Conservation (phyloP, 2,797 vertebrate species). For the Diglossa cyanea region DNA sequence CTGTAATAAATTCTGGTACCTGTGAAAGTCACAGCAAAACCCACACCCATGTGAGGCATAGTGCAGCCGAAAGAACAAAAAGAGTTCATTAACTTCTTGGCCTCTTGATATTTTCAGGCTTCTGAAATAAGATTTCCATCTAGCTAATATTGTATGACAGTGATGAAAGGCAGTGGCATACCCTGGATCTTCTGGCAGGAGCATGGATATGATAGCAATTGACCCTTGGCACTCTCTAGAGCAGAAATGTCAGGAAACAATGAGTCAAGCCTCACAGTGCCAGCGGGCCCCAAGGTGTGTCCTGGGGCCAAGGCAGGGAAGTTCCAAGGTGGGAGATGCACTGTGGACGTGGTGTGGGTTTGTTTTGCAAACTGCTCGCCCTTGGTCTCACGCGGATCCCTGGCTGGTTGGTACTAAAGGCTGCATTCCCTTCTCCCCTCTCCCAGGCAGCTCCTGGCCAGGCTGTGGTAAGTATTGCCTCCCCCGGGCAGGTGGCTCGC, state of each 20-base stretch:
- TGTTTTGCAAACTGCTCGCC: not conserved
- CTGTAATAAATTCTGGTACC: not conserved
- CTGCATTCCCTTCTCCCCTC: not conserved
- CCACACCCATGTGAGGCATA: not conserved
- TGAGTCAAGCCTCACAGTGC: not conserved
- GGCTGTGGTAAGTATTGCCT: not conserved
- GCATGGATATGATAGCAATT: not conserved
- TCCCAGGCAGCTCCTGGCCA: not conserved
- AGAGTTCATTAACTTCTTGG: constrained; percentile 6
- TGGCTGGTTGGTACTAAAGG: not conserved
- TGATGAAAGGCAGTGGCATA: constrained; percentile 9
- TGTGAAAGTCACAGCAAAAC: not conserved
- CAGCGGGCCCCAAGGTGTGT: not conserved
- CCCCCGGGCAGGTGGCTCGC: not conserved
- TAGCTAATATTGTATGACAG: not conserved
- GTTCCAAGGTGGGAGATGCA: not conserved
- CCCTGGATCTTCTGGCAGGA: not conserved
- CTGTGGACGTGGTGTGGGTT: not conserved
- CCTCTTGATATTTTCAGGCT: constrained; percentile 21
- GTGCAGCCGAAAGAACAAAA: not conserved
- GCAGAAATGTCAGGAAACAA: not conserved
- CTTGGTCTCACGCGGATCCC: not conserved
- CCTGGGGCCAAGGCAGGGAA: not conserved
- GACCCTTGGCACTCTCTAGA: not conserved
- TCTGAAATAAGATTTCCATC: constrained; percentile 14